Conservation (phyloP, 2,888 invertebrate genomes). For the Tetragonula carbonaria region DNA sequence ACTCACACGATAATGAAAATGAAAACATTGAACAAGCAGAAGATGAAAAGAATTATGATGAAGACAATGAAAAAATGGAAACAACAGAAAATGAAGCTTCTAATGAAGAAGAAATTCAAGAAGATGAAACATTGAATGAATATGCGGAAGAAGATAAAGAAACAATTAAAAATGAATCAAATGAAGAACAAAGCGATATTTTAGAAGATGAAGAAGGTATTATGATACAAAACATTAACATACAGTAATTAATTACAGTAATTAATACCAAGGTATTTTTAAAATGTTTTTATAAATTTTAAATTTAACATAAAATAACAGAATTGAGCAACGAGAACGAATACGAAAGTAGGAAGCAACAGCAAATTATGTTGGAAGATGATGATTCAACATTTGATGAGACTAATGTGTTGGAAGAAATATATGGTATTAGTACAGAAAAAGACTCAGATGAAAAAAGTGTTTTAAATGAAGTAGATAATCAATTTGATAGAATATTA, state of each 20-base stretch:
- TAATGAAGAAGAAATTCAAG: constrained; percentile 76
- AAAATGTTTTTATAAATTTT: constrained; percentile 50
- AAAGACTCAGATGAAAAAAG: constrained; percentile 72
- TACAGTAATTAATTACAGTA: constrained; percentile 58
- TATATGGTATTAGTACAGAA: constrained; percentile 74
- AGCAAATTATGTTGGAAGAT: constrained; percentile 59
- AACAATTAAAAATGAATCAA: constrained; percentile 64
- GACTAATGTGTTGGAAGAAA: constrained; percentile 64
- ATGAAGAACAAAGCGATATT: constrained; percentile 52
- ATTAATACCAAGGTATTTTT: constrained; percentile 47
- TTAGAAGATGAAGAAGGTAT: constrained; percentile 59
- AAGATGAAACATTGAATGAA: constrained; percentile 57
- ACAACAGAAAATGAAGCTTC: constrained; percentile 66
- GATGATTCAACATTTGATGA: constrained; percentile 60
- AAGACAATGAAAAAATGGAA: constrained; percentile 52
- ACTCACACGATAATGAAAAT: constrained; percentile 65
- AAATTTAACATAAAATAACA: constrained; percentile 30
- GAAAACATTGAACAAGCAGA: constrained; percentile 79
- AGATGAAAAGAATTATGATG: constrained; percentile 73
- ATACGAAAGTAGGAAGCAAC: constrained; percentile 67
- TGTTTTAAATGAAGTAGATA: constrained; percentile 71
- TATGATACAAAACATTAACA: constrained; percentile 15
- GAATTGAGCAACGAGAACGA: constrained; percentile 51
- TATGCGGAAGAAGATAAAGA: constrained; percentile 78
- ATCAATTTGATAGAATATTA: constrained; percentile 72